Evolutionary conservation across 2,888 invertebrate species (phyloP).

Genomic region (Nomada lathburiana): DNA sequence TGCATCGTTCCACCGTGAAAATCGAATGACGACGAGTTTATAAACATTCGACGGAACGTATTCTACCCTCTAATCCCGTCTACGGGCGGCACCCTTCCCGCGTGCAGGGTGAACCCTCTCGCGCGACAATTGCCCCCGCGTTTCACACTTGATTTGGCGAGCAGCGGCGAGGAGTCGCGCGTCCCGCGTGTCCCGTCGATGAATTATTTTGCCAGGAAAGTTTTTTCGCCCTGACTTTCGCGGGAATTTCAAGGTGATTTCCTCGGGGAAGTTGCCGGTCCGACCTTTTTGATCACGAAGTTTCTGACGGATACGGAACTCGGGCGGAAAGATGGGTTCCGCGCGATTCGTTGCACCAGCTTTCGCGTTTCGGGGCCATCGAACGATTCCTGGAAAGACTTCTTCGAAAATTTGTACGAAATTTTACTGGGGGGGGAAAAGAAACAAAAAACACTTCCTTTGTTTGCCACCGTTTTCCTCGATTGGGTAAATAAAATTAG

Average conservation of each 20-base stretch:
- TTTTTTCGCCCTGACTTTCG: slow-evolving; percentile 66
- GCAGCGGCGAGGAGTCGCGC: slow-evolving; percentile 44
- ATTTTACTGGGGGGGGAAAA: background rate
- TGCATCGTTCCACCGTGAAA: slow-evolving; percentile 48
- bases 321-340: slow-evolving; percentile 61
- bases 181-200: slow-evolving; percentile 58
- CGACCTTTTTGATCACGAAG: slow-evolving; percentile 9
- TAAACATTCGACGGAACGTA: slow-evolving; percentile 57
- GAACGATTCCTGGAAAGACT: background rate
- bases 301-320: slow-evolving; percentile 45
- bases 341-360: slow-evolving; percentile 45
- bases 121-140: slow-evolving; percentile 70
- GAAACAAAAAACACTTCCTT: background rate
- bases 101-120: slow-evolving; percentile 43
- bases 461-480: background rate
- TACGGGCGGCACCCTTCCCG: slow-evolving; percentile 41
- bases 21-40: slow-evolving; percentile 52
- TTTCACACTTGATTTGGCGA: slow-evolving; percentile 74
- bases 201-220: slow-evolving; percentile 76
- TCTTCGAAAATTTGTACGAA: background rate
- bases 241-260: slow-evolving; percentile 21
- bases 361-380: slow-evolving; percentile 35
- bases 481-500: background rate
- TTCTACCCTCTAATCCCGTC: slow-evolving; percentile 50
- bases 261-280: background rate